phyloP scores from a whole-genome alignment of 1,140 invertebrate species.

The Scaptomyza montana region DNA sequence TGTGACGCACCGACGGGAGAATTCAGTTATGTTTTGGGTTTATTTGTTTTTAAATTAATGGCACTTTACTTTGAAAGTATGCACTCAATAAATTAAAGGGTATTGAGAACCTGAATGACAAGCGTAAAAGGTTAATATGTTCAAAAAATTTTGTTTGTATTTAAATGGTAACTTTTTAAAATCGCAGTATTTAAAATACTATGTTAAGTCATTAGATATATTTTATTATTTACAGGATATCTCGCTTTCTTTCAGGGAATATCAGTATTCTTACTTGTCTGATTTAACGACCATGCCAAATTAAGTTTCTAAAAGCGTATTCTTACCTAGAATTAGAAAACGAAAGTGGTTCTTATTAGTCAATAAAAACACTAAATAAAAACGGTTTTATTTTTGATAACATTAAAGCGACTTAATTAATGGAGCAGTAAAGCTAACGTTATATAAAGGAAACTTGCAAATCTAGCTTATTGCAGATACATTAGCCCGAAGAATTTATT shows the following conservation, averaged over 20 bases:
- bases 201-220: too few relatives aligned
- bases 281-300: background rate
- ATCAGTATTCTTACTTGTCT: slow-evolving; percentile 13
- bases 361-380: slow-evolving; percentile 1
- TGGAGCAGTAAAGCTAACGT: background rate
- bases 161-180: background rate
- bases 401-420: slow-evolving; percentile 4
- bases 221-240: slow-evolving; percentile 3
- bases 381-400: background rate
- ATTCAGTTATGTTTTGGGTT: slow-evolving; percentile 23
- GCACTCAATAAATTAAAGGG: slow-evolving; percentile 8
- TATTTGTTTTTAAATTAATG: slow-evolving; percentile 22
- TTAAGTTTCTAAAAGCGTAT: slow-evolving; percentile 1
- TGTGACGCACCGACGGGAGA: slow-evolving; percentile 38
- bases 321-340: slow-evolving; percentile 42
- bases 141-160: background rate
- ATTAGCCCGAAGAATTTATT: background rate
- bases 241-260: background rate
- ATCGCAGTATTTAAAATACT: too few relatives aligned
- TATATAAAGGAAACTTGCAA: background rate
- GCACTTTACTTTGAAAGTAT: slow-evolving; percentile 41
- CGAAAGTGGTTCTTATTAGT: slow-evolving; percentile 17
- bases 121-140: background rate
- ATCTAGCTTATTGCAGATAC: background rate
- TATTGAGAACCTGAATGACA: slow-evolving; percentile 21